Conservation (phyloP, 2,797 vertebrate genomes). For the Spondyliosoma cantharus region DNA sequence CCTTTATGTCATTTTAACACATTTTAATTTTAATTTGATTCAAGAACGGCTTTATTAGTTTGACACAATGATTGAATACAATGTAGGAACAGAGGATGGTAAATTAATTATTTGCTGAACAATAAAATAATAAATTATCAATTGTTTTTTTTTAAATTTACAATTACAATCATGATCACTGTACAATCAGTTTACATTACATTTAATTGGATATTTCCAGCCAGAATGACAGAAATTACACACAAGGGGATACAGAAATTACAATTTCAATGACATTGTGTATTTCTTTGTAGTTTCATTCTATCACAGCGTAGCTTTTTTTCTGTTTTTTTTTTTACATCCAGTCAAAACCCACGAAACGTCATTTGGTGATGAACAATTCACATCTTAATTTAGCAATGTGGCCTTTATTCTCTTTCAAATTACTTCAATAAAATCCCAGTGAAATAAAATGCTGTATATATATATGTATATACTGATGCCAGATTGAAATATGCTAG, state of each 20-base stretch:
- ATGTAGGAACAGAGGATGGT: neutral
- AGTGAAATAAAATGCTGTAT: neutral
- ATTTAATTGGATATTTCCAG: neutral
- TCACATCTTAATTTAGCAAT: neutral
- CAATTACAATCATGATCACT: neutral
- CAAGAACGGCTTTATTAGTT: slow-evolving; percentile 29
- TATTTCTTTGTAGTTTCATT: neutral
- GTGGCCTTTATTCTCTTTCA: neutral
- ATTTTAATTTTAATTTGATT: slow-evolving; percentile 38
- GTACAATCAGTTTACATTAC: neutral
- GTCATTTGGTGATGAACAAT: neutral
- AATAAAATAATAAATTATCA: neutral
- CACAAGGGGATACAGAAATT: neutral
- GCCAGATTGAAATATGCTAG: neutral
- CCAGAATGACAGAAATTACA: neutral
- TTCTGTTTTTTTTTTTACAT: neutral
- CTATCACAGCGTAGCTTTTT: neutral
- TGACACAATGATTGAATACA: slow-evolving; percentile 22
- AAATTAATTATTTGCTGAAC: slow-evolving; percentile 10
- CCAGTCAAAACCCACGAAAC: neutral
- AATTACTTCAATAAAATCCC: too few relatives aligned
- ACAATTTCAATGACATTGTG: neutral
- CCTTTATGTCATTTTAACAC: slow-evolving; percentile 34
- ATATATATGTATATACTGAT: neutral
- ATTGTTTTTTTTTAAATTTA: neutral